Evolutionary conservation across 2,888 invertebrate genomes (phyloP).

Genomic region (Caradrina clavipalpis): DNA sequence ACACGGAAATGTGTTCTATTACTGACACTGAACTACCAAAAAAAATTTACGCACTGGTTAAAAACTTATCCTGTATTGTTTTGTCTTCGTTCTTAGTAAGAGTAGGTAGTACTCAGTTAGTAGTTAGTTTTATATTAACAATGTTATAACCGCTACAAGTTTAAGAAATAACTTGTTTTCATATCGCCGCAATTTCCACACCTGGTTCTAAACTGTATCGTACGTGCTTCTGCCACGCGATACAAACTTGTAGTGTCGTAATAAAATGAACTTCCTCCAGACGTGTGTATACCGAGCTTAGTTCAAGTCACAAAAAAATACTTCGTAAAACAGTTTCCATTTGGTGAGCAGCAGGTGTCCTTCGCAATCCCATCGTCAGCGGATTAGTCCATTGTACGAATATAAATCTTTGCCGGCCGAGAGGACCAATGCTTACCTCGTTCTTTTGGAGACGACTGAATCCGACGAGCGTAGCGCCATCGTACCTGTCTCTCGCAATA

Average conservation of each 20-base stretch:
- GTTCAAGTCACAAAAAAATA: constrained; percentile 66
- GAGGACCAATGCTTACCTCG: constrained; percentile 76
- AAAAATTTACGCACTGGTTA: too few relatives aligned
- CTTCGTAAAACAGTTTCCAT: constrained; percentile 78
- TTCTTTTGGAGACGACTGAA: constrained; percentile 71
- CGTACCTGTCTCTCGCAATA: constrained; percentile 69
- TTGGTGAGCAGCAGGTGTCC: constrained; percentile 86
- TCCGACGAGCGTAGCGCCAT: constrained; percentile 48
- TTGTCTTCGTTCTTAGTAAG: background rate
- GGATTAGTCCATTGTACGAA: constrained; percentile 84
- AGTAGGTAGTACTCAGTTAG: too few relatives aligned
- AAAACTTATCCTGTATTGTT: too few relatives aligned
- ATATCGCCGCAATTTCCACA: constrained; percentile 44
- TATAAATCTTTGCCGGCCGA: constrained; percentile 80
- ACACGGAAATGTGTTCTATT: too few relatives aligned
- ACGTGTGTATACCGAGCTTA: constrained; percentile 55
- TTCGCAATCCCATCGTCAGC: constrained; percentile 85
- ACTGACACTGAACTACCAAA: too few relatives aligned
- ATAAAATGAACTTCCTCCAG: constrained; percentile 54
- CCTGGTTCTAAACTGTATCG: constrained; percentile 50
- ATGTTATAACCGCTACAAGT: constrained; percentile 8
- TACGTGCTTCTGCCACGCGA: constrained; percentile 50
- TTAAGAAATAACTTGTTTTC: constrained; percentile 47
- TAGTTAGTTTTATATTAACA: constrained; percentile 15
- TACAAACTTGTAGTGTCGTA: constrained; percentile 47